A percentile compares a stretch with the other conserved stretches of the same genome.
Evolutionary conservation across 2,113 vertebrate species (phyloP).

Genomic region (Nycticebus coucang): DNA sequence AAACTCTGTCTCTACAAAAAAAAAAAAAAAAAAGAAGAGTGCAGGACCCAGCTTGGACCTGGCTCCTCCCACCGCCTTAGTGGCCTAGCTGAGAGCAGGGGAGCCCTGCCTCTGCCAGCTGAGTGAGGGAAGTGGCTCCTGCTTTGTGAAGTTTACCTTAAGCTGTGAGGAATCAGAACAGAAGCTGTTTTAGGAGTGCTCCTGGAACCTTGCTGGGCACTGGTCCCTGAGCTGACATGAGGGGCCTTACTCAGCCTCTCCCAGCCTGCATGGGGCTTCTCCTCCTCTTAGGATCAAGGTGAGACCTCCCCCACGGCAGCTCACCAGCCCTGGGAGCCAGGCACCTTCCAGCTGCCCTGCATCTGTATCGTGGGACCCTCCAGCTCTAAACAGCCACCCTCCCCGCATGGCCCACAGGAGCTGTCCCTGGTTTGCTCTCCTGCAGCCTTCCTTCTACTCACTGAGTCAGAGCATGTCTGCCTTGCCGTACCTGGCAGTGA

Average conservation of each 20-base stretch:
- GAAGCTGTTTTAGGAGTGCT: neutral
- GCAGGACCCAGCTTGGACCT: rapidly evolving
- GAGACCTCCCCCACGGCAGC: neutral
- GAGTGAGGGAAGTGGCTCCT: too few relatives aligned
- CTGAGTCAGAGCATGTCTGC: too few relatives aligned
- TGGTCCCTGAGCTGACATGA: neutral
- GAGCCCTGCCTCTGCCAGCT: too few relatives aligned
- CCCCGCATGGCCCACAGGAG: neutral
- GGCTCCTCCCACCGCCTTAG: neutral
- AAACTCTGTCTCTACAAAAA: too few relatives aligned
- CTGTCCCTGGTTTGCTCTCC: neutral
- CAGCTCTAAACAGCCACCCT: too few relatives aligned
- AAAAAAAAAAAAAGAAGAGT: neutral
- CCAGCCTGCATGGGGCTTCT: neutral
- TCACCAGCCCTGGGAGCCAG: neutral
- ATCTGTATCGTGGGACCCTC: neutral
- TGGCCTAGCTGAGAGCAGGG: neutral
- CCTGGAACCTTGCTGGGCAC: neutral
- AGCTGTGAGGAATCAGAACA: neutral
- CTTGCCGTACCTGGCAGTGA: too few relatives aligned
- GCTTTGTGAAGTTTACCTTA: rapidly evolving
- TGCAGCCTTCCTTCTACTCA: neutral
- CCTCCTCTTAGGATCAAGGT: neutral
- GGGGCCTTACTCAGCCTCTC: rapidly evolving
- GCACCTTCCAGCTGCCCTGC: neutral